Evolutionary conservation across 2,797 vertebrate species (phyloP).

Genomic region (Argyrosomus regius): DNA sequence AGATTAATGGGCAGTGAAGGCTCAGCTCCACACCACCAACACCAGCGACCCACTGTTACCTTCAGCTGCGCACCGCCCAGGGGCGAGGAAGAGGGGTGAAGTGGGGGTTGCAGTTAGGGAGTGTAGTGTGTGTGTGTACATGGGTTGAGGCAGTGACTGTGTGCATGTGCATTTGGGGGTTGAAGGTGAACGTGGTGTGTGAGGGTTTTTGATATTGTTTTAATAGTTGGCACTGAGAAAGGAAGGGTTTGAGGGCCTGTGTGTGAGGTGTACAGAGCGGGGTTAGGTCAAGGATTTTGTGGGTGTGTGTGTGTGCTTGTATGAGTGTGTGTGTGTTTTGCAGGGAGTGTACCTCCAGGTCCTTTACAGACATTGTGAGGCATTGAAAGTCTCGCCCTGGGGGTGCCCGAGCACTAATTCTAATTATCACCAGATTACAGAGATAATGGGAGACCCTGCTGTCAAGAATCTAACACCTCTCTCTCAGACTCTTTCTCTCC

Average conservation of each 20-base stretch:
- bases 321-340: slow-evolving; percentile 51
- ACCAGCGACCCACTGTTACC: slow-evolving; percentile 79
- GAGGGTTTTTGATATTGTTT: slow-evolving; percentile 72
- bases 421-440: slow-evolving; percentile 88
- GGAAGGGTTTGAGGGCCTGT: slow-evolving; percentile 65
- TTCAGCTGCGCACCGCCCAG: slow-evolving; percentile 81
- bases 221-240: slow-evolving; percentile 68
- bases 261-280: slow-evolving; percentile 48
- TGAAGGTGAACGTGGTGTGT: slow-evolving; percentile 59
- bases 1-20: slow-evolving; percentile 82
- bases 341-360: slow-evolving; percentile 70
- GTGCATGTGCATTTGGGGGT: slow-evolving; percentile 47
- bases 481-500: slow-evolving; percentile 70
- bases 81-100: slow-evolving; percentile 68
- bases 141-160: slow-evolving; percentile 41
- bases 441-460: slow-evolving; percentile 86
- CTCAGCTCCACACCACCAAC: slow-evolving; percentile 72
- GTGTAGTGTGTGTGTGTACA: slow-evolving; percentile 34
- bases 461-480: slow-evolving; percentile 80
- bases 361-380: slow-evolving; percentile 79
- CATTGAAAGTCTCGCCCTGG: slow-evolving; percentile 76
- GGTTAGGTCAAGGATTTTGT: slow-evolving; percentile 73
- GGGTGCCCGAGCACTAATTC: slow-evolving; percentile 85
- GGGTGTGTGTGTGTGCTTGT: slow-evolving; percentile 28
- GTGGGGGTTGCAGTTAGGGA: slow-evolving; percentile 61